A percentile compares a stretch with the other conserved stretches of the same genome.
These are phyloP conservation scores for Sciaenops ocellatus DNA, from an alignment of 2,797 vertebrate genomes.

Conservation along the genomic window DNA sequence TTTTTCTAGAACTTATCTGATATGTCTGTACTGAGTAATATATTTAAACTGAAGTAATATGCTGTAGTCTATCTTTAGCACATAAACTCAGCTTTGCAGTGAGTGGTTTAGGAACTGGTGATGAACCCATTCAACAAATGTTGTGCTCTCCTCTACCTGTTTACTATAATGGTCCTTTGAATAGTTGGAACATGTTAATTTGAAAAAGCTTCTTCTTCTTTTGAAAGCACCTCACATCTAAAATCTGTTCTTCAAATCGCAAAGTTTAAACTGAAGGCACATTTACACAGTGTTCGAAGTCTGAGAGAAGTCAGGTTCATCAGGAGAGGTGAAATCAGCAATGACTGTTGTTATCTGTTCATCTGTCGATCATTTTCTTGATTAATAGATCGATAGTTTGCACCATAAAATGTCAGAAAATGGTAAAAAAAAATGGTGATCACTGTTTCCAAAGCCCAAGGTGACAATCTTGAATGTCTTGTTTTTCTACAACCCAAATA, in stretches of 20 bases:
- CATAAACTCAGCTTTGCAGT: background rate
- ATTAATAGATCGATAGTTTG: too few relatives aligned
- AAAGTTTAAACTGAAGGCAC: background rate
- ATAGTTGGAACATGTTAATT: background rate
- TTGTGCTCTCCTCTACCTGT: background rate
- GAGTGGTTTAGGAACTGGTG: background rate
- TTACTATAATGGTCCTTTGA: background rate
- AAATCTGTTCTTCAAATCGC: background rate
- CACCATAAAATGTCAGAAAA: too few relatives aligned
- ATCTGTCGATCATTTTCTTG: too few relatives aligned
- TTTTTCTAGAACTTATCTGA: slow-evolving; percentile 1
- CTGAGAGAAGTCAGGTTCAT: background rate
- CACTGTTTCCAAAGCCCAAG: too few relatives aligned
- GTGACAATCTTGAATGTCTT: too few relatives aligned
- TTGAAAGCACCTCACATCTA: background rate
- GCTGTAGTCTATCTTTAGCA: background rate
- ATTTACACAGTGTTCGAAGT: slow-evolving; percentile 6
- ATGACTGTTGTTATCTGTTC: too few relatives aligned
- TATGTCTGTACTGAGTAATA: background rate
- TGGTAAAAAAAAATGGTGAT: too few relatives aligned
- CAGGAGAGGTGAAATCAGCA: background rate
- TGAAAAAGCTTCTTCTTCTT: slow-evolving; percentile 6
- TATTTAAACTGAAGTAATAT: background rate
- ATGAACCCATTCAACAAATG: background rate
- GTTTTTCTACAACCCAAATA: too few relatives aligned